These are phyloP conservation scores for Epizoanthus stellaris DNA, from an alignment of 92 coral and sea anemone species.

Conservation along the genomic window DNA sequence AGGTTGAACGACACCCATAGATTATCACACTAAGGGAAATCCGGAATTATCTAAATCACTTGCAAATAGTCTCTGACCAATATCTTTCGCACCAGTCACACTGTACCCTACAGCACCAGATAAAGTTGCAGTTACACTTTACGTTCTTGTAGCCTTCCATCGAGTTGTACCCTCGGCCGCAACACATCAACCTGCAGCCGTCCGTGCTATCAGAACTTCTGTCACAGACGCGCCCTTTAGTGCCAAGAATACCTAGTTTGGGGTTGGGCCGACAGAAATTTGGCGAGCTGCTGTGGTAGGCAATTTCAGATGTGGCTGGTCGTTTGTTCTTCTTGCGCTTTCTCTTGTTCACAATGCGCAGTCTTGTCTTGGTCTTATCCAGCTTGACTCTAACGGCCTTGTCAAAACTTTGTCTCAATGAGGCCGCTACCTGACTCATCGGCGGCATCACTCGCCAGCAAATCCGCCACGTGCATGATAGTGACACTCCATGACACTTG, in stretches of 20 bases:
- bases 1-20: not conserved
- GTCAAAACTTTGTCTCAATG: constrained; percentile 74
- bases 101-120: constrained; percentile 90
- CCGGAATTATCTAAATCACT: constrained; percentile 25
- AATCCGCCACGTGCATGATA: constrained; percentile 74
- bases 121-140: constrained; percentile 91
- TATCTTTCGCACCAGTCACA: constrained; percentile 79
- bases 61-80: constrained; percentile 76
- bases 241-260: constrained; percentile 76
- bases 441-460: constrained; percentile 93
- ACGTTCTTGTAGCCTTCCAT: constrained; percentile 46
- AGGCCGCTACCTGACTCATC: constrained; percentile 66
- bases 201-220: constrained; percentile 57
- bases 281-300: constrained; percentile 68
- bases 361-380: constrained; percentile 72
- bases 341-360: constrained; percentile 52
- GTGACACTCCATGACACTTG: constrained; percentile 92
- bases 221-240: constrained; percentile 79
- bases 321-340: constrained; percentile 58
- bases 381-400: constrained; percentile 68
- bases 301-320: constrained; percentile 72
- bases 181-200: constrained; percentile 87
- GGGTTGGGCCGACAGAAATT: constrained; percentile 78
- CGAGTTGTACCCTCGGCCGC: constrained; percentile 77
- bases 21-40: not conserved